Evolutionary conservation across 2,888 invertebrate species (phyloP), one percentile per base, ranked within the genome.

Genomic region (Ectemnius continuus): DNA sequence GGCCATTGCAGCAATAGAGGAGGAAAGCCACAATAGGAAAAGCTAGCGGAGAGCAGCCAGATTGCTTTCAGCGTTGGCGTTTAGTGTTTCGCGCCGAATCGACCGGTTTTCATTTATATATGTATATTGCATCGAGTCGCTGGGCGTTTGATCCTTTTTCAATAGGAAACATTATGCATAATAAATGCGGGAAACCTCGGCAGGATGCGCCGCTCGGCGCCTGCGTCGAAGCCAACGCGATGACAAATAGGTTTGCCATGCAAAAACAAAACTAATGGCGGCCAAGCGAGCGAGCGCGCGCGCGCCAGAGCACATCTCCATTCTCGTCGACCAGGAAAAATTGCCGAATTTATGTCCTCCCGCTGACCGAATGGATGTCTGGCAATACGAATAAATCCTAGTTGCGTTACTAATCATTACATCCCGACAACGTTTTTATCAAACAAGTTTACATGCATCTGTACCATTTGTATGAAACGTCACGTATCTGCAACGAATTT

Each of bases 61-160:
- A 60, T 69, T 62, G 68, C 59, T 63, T 57, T 58, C 67, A 74
- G 52, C 67, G 56, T 64, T 67, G 60, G 11, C 14, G 2, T 36
- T 5, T 47, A 14, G 36, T 36, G 36, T 36, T 36, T 36, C 36
- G 36, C 36, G 36, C 36, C 36, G 36, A 36, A 11, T 36, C 36
- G 36, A 36, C 36, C 16, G 16, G 58, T 28, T 61, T 75, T 66
- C 60, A 70, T 70, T 67, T 75, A 64, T 61, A 11, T 60, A 28
- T 58, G 14, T 58, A 67, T 70, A 67, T 70, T 70, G 75, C 59
- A 61, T 52, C 61, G 28, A 6, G 61, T 48, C 57, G 64, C 57
- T 36, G 46, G 46, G 52, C 56, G 57, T 56, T 76, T 57, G 20
- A 36, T 65, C 56, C 67, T 67, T 62, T 65, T 67, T 52, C 76